Percentiles rank a stretch among this genome's conserved stretches.
phyloP scores from a whole-genome alignment of 2,888 invertebrate species.

The Lasioglossum calceatum region DNA sequence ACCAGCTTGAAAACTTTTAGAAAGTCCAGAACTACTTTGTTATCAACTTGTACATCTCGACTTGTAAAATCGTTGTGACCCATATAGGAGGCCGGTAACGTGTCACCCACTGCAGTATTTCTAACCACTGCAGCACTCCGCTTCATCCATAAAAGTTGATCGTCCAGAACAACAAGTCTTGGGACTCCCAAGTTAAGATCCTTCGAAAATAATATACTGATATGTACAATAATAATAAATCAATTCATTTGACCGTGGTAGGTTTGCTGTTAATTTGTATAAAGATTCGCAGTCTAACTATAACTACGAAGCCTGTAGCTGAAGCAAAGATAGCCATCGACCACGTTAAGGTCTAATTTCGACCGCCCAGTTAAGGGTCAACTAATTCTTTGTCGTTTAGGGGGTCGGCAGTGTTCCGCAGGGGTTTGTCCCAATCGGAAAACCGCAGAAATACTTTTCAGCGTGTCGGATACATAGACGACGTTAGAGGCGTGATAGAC shows the following conservation, averaged over 20 bases:
- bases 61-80: not conserved
- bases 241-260: not conserved
- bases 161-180: not conserved
- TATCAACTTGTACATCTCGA: not conserved
- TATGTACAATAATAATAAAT: too few relatives aligned
- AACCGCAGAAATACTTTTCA: not conserved
- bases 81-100: not conserved
- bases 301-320: not conserved
- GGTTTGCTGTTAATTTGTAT: not conserved
- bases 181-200: not conserved
- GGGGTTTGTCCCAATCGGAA: not conserved
- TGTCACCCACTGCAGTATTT: conserved; percentile 6
- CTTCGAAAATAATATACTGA: not conserved
- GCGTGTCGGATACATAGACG: not conserved
- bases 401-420: not conserved
- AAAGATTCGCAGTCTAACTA: not conserved
- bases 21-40: not conserved
- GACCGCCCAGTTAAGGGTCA: not conserved
- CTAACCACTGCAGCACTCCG: not conserved
- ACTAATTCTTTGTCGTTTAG: not conserved
- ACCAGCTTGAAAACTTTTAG: not conserved
- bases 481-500: conserved; percentile 37
- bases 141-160: not conserved
- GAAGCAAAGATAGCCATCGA: not conserved
- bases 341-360: not conserved